Evolutionary conservation across 2,888 invertebrate genomes (phyloP).

Genomic region (Diaphora mendica): DNA sequence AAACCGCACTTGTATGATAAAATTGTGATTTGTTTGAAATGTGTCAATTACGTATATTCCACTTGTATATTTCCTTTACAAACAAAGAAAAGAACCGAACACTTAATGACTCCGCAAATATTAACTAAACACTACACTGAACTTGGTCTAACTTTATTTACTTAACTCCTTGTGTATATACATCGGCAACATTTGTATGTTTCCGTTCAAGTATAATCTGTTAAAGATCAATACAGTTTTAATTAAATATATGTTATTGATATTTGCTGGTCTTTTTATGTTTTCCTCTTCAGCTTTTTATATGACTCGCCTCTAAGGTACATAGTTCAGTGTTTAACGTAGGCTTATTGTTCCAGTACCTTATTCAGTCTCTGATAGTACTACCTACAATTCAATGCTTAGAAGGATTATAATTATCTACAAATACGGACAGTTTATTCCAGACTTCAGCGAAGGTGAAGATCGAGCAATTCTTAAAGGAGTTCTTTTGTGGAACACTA

Average conservation of each 20-base stretch:
- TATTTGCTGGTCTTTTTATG: neutral
- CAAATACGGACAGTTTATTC: neutral
- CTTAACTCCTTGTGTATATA: conserved; percentile 25
- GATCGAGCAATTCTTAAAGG: neutral
- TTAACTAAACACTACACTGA: conserved; percentile 42
- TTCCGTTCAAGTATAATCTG: neutral
- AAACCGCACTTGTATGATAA: neutral
- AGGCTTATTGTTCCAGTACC: neutral
- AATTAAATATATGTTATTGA: neutral
- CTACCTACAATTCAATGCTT: neutral
- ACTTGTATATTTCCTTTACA: conserved; percentile 10
- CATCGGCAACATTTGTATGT: conserved; percentile 10
- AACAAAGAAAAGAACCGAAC: conserved; percentile 2
- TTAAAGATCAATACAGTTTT: conserved; percentile 4
- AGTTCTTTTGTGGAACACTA: too few species aligned
- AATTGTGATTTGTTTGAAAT: neutral
- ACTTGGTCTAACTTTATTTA: conserved; percentile 35
- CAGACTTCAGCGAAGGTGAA: neutral
- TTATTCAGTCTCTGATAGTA: neutral
- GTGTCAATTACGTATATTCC: conserved; percentile 3
- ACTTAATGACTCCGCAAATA: conserved; percentile 33
- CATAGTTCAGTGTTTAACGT: neutral
- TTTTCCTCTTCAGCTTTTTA: neutral
- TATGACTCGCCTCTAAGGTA: neutral
- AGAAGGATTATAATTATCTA: neutral